Evolutionary conservation across 2,888 invertebrate genomes (phyloP), one percentile per base, ranked within the genome.

Genomic region (Lasioglossum pauxillum): DNA sequence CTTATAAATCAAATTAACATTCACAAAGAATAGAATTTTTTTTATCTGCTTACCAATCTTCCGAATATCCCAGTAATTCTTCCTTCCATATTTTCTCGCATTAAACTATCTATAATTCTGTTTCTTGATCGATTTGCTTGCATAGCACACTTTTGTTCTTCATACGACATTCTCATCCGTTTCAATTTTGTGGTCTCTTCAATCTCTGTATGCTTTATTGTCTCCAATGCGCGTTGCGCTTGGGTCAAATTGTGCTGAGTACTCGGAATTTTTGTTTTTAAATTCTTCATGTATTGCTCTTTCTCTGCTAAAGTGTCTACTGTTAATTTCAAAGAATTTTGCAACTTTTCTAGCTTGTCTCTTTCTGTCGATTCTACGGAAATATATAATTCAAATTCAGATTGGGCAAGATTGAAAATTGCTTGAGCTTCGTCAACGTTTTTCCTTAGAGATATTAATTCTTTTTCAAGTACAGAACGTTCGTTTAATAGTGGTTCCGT

Each of bases 31-130:
- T n/a, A 5, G 5, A 35, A 31, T 71, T 38, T 35, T n/a, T 31
- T 41, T 57, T 38, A 57, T 71, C 80, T 41, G 94, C 96, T 95
- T 94, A 98, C 98, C 96, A 99, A 95, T 95, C 99, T 96, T 0
- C 99, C 99, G 93, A 97, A 97, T 87, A 99, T 97, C 14, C 99
- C 99, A 0, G 97, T 97, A 27, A 99, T 95, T 57, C 96, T 96
- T 0, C 99, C 99, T 69, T 97, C 96, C 1, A 95, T 95, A 95
- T 99, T 99, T 93, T 98, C 97, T 35, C 96, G 96, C 97, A 99
- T 98, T 5, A 99, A 95, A 14, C 97, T 96, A 91, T 98, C 97
- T 5, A 98, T 95, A 0, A 98, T 97, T 89, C 96, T 95, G 46
- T 97, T 97, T 41, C 97, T 96, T 0, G 97, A 97, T 69, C 95